These are phyloP conservation scores for Dascyllus trimaculatus DNA, from an alignment of 2,113 vertebrate species.

Conservation along the genomic window DNA sequence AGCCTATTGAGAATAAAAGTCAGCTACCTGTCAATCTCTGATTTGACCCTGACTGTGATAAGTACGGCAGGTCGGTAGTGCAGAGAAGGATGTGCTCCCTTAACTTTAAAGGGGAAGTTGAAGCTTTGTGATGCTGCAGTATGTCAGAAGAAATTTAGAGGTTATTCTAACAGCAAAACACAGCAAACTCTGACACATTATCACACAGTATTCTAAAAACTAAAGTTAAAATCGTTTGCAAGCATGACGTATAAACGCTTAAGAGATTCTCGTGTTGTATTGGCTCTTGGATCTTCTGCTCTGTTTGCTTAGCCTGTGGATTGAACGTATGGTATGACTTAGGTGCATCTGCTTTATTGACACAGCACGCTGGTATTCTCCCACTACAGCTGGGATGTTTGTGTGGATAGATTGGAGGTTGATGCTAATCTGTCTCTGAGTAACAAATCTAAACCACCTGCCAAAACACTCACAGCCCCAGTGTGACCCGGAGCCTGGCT, in stretches of 20 bases:
- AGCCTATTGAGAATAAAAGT: neutral
- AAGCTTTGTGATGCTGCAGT: slow-evolving; percentile 11
- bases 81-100: slow-evolving; percentile 2
- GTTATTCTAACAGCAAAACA: too few species aligned
- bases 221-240: neutral
- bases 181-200: slow-evolving; percentile 2
- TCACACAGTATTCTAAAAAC: neutral
- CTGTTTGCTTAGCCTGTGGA: slow-evolving; percentile 53
- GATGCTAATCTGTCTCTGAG: slow-evolving; percentile 73
- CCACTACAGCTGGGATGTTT: slow-evolving; percentile 62
- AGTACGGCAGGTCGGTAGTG: accelerated
- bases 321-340: slow-evolving; percentile 53
- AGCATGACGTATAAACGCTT: neutral
- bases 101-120: neutral
- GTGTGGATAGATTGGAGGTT: slow-evolving; percentile 68
- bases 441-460: slow-evolving; percentile 84
- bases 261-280: neutral
- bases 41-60: neutral
- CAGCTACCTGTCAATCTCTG: neutral
- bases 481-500: slow-evolving; percentile 66
- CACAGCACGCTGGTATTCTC: slow-evolving; percentile 37
- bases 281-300: slow-evolving; percentile 5
- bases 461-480: slow-evolving; percentile 72
- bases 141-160: slow-evolving; percentile 22
- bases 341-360: slow-evolving; percentile 53